phyloP scores from a whole-genome alignment of 1,140 invertebrate species.

The Leguminivora glycinivorella region DNA sequence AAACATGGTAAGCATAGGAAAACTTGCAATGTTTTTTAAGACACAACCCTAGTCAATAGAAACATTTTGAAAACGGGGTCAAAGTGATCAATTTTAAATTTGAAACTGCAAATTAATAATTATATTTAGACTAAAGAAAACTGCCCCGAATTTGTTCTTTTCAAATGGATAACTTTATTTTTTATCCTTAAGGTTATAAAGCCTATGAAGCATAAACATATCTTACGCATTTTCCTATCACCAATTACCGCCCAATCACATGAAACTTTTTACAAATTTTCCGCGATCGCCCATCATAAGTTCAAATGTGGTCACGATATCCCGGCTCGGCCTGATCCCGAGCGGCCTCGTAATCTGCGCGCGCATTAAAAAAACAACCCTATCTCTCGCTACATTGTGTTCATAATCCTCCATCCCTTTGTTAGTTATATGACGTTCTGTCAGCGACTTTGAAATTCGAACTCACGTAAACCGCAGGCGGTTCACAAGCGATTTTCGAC shows the following conservation, averaged over 20 bases:
- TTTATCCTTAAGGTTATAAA: too few relatives aligned
- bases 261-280: conserved; percentile 26
- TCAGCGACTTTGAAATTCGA: conserved; percentile 43
- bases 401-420: conserved; percentile 52
- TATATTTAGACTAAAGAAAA: too few relatives aligned
- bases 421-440: conserved; percentile 71
- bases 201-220: not conserved
- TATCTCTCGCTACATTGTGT: conserved; percentile 45
- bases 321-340: conserved; percentile 59
- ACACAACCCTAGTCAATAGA: too few relatives aligned
- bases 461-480: conserved; percentile 20
- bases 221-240: not conserved
- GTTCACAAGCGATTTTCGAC: not conserved
- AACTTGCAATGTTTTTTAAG: too few relatives aligned
- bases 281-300: conserved; percentile 26
- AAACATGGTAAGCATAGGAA: too few relatives aligned
- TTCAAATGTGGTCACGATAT: conserved; percentile 28
- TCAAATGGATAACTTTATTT: too few relatives aligned
- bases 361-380: conserved; percentile 50
- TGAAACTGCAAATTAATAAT: too few relatives aligned
- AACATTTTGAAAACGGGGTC: too few relatives aligned
- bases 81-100: too few relatives aligned
- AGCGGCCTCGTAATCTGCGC: conserved; percentile 41
- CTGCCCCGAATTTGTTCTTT: too few relatives aligned
- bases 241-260: conserved; percentile 13